phyloP scores from a whole-genome alignment of 2,113 vertebrate species.

The Ellobius talpinus region DNA sequence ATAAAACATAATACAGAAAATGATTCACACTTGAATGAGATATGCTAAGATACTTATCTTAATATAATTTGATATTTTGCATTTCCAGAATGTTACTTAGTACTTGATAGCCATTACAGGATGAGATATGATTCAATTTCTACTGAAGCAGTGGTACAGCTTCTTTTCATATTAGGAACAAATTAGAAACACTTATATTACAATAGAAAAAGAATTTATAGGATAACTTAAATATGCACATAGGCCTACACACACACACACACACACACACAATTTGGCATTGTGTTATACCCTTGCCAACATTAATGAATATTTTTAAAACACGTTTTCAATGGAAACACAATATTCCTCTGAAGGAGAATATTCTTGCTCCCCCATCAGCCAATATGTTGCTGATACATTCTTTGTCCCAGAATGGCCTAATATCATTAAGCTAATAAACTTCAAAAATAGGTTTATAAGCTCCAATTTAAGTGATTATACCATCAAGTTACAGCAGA shows the following conservation, averaged over 20 bases:
- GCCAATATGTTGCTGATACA: neutral
- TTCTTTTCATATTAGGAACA: constrained; percentile 16
- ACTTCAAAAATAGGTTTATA: constrained; percentile 7
- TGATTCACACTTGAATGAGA: neutral
- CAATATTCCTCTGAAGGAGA: neutral
- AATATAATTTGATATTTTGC: neutral
- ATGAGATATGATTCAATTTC: neutral
- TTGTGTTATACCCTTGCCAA: neutral
- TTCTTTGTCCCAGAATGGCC: neutral
- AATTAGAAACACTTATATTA: constrained; percentile 37
- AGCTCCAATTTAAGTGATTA: constrained; percentile 29
- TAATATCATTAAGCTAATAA: neutral
- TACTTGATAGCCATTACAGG: neutral
- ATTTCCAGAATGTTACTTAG: constrained; percentile 26
- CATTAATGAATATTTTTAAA: neutral
- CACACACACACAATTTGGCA: neutral
- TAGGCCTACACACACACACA: neutral
- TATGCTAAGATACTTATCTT: constrained; percentile 3
- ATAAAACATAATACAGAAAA: constrained; percentile 5
- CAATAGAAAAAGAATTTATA: constrained; percentile 11
- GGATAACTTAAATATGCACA: neutral
- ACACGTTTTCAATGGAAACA: neutral
- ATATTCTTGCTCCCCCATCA: neutral
- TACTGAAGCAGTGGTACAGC: neutral
- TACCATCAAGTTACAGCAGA: neutral